Conservation (phyloP, 2,113 vertebrate genomes). For the Phyllopteryx taeniolatus region DNA sequence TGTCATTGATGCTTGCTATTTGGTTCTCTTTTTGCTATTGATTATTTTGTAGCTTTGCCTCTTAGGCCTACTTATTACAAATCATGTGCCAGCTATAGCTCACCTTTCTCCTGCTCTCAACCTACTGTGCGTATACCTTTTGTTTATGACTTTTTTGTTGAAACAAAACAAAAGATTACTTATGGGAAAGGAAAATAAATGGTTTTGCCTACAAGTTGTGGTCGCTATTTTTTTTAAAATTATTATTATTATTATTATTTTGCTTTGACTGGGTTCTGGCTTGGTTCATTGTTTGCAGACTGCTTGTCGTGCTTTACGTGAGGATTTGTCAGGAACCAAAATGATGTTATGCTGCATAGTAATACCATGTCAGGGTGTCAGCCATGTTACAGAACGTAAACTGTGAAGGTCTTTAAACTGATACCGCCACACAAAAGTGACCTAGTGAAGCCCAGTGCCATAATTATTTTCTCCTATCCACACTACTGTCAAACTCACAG, state of each 20-base stretch:
- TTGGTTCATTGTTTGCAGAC: slow-evolving; percentile 4
- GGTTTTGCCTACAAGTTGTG: slow-evolving; percentile 29
- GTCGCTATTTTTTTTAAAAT: slow-evolving; percentile 7
- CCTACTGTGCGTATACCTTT: slow-evolving; percentile 42
- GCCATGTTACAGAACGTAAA: slow-evolving; percentile 2
- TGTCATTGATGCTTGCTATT: neutral
- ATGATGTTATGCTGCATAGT: slow-evolving; percentile 1
- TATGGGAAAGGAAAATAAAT: slow-evolving; percentile 49
- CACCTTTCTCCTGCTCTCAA: slow-evolving; percentile 22
- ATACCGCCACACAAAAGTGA: slow-evolving; percentile 7
- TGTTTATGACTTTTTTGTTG: slow-evolving; percentile 58
- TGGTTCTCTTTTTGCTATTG: slow-evolving; percentile 11
- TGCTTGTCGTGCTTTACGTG: neutral
- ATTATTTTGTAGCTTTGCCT: slow-evolving; percentile 15
- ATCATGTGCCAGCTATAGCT: slow-evolving; percentile 13
- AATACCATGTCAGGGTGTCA: slow-evolving; percentile 17
- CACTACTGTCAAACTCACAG: neutral
- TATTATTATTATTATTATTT: neutral
- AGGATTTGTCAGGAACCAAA: slow-evolving; percentile 7
- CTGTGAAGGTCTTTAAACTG: slow-evolving; percentile 14
- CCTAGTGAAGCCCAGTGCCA: slow-evolving; percentile 7
- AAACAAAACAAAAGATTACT: slow-evolving; percentile 26
- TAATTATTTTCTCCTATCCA: neutral
- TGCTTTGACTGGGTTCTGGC: neutral
- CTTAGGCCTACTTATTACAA: slow-evolving; percentile 17